Evolutionary conservation across 2,888 invertebrate species (phyloP).

Genomic region (Melipona bicolor): DNA sequence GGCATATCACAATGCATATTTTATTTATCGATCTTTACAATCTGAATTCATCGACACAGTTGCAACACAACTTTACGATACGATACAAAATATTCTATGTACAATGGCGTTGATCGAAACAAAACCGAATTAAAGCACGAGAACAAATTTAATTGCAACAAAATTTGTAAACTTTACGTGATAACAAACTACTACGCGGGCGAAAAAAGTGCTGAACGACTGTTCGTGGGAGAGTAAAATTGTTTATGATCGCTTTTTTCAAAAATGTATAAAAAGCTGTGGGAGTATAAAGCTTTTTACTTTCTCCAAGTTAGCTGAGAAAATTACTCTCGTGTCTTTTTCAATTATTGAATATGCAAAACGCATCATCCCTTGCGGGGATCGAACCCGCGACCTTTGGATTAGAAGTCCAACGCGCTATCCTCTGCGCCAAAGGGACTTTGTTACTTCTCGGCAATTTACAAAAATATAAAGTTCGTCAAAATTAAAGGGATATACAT

Average conservation of each 20-base stretch:
- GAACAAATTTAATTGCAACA: not conserved
- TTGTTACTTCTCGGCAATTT: not conserved
- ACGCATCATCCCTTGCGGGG: constrained; percentile 63
- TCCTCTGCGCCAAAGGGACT: constrained; percentile 61
- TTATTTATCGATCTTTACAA: no score
- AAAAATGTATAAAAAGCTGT: not conserved
- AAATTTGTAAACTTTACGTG: not conserved
- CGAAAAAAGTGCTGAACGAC: no score
- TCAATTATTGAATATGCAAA: constrained; percentile 32
- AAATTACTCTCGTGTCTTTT: no score
- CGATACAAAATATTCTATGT: no score
- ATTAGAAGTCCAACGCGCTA: constrained; percentile 65
- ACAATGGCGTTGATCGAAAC: no score
- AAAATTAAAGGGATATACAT: not conserved
- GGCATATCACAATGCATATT: no score
- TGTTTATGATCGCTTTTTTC: not conserved
- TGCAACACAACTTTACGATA: no score
- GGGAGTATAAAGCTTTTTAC: no score
- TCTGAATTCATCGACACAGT: no score
- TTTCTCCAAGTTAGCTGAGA: no score
- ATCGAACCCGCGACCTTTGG: constrained; percentile 66
- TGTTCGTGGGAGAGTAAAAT: not conserved
- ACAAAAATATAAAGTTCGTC: not conserved
- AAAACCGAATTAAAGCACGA: no score
- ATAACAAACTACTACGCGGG: not conserved